Evolutionary conservation across 37 sponge, comb jelly and placozoan genomes (phyloP).

Genomic region (Chondrilla cf. caribensis): DNA sequence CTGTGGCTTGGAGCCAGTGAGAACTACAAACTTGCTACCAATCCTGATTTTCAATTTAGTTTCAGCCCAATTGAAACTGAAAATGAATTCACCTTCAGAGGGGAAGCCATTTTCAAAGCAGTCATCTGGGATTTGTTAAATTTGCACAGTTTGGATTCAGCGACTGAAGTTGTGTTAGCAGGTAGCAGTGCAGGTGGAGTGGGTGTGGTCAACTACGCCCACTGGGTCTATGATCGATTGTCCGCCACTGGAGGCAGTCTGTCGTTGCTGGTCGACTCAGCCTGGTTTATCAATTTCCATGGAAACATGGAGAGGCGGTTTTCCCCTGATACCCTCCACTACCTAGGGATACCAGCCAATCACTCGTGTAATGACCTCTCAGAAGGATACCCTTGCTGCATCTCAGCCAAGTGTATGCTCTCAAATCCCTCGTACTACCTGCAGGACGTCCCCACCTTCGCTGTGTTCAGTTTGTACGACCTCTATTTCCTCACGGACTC

Average conservation of each 20-base stretch:
- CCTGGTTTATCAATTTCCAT: slow-evolving; percentile 89
- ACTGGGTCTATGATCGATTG: slow-evolving; percentile 29
- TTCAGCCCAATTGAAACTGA: slow-evolving; percentile 16
- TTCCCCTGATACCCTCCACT: neutral
- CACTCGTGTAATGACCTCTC: slow-evolving; percentile 30
- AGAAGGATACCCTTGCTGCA: slow-evolving; percentile 65
- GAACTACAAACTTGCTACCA: neutral
- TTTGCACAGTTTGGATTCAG: slow-evolving; percentile 9
- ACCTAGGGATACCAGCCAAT: slow-evolving; percentile 1
- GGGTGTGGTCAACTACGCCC: slow-evolving; percentile 64
- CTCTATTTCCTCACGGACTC: neutral
- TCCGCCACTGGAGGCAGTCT: neutral
- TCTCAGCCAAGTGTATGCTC: slow-evolving; percentile 67
- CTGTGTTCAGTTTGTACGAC: slow-evolving; percentile 29
- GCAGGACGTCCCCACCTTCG: slow-evolving; percentile 28
- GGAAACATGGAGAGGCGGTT: slow-evolving; percentile 31
- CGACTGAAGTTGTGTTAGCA: slow-evolving; percentile 53
- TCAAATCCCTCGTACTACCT: slow-evolving; percentile 18
- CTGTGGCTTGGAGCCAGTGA: slow-evolving; percentile 48
- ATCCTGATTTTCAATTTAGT: neutral
- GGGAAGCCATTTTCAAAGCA: slow-evolving; percentile 38
- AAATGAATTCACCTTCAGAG: slow-evolving; percentile 71
- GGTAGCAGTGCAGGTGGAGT: slow-evolving; percentile 91
- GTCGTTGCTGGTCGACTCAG: slow-evolving; percentile 63
- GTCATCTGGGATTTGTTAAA: slow-evolving; percentile 36